A percentile compares a stretch with the other conserved stretches of the same genome.
phyloP scores from a whole-genome alignment of 2,113 vertebrate species.

The Saimiri boliviensis region DNA sequence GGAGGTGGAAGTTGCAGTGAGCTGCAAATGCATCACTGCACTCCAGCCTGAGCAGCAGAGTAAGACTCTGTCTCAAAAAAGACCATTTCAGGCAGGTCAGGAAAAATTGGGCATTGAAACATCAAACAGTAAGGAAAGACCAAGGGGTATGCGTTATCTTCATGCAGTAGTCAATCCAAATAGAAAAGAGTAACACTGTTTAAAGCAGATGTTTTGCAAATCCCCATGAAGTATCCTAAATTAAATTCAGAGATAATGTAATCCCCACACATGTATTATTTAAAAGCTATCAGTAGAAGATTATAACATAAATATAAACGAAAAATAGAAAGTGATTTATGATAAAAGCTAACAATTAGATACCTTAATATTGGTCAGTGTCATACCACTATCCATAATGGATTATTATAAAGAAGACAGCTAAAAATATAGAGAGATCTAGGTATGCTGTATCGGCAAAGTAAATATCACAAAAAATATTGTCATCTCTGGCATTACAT shows the following conservation, averaged over 20 bases:
- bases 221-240: not conserved
- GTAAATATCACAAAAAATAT: not conserved
- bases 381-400: not conserved
- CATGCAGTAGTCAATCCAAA: not conserved
- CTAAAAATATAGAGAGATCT: not conserved
- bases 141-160: not conserved
- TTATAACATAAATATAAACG: not conserved
- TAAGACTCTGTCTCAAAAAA: no score
- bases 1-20: no score
- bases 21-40: no score
- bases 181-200: not conserved
- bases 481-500: not conserved
- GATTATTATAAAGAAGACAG: not conserved
- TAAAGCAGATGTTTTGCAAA: not conserved
- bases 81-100: not conserved
- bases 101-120: no score
- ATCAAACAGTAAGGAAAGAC: no score
- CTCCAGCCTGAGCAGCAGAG: no score
- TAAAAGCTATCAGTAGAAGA: not conserved
- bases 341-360: not conserved
- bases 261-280: not conserved
- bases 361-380: not conserved
- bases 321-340: not conserved
- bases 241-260: constrained; percentile 3
- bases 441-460: not conserved